A percentile compares a stretch with the other conserved stretches of the same genome.
phyloP scores from a whole-genome alignment of 1,140 invertebrate genomes.

The Drosophila lowei region DNA sequence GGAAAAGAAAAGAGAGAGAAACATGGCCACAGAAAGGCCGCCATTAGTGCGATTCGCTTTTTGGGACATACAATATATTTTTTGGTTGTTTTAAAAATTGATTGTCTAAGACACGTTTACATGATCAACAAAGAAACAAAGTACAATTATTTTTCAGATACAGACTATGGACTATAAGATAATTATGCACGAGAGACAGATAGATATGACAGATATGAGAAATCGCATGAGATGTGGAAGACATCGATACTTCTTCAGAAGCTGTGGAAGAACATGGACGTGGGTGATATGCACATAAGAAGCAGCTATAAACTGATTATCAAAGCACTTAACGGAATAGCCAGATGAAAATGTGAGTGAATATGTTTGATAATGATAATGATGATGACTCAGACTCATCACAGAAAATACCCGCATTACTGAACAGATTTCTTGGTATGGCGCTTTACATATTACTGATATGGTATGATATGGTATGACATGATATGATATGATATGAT shows the following conservation, averaged over 20 bases:
- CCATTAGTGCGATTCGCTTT: constrained; percentile 67
- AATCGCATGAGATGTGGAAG: constrained; percentile 43
- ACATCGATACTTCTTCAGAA: constrained; percentile 5
- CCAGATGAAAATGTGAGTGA: constrained; percentile 21
- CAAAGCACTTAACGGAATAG: constrained; percentile 38
- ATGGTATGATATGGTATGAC: not conserved
- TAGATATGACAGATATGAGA: constrained; percentile 37
- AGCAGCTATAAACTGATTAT: constrained; percentile 35
- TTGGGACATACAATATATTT: not conserved
- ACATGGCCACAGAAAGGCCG: constrained; percentile 48
- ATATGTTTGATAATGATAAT: constrained; percentile 12
- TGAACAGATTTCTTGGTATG: too few relatives aligned
- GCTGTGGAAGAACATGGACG: constrained; percentile 33
- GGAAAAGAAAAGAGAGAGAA: constrained; percentile 62
- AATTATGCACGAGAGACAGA: constrained; percentile 55
- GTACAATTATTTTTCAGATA: constrained; percentile 34
- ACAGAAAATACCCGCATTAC: not conserved
- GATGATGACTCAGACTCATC: constrained; percentile 14
- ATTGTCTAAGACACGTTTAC: constrained; percentile 41
- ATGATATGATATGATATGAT: not conserved
- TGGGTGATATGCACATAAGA: constrained; percentile 43
- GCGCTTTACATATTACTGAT: too few relatives aligned
- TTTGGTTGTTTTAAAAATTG: constrained; percentile 7
- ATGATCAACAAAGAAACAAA: constrained; percentile 46
- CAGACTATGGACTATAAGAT: constrained; percentile 42